Evolutionary conservation across 2,888 invertebrate species (phyloP).

Genomic region (Xylocampa areola): DNA sequence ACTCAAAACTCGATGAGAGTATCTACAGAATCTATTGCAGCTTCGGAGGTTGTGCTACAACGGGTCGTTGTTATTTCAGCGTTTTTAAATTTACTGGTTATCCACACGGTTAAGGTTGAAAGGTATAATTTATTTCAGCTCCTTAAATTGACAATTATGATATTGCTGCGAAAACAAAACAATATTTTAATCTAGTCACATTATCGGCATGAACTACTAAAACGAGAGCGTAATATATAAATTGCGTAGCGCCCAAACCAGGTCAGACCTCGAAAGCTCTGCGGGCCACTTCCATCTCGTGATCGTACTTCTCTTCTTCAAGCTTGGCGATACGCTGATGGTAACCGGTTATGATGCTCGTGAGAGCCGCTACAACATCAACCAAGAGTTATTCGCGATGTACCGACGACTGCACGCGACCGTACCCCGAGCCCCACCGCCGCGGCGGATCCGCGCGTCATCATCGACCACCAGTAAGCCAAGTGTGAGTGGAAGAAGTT

Average conservation of each 20-base stretch:
- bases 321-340: constrained; percentile 95
- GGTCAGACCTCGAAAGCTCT: constrained; percentile 98
- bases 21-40: constrained; percentile 81
- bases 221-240: constrained; percentile 80
- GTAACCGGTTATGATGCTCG: constrained; percentile 93
- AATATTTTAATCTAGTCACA: constrained; percentile 84
- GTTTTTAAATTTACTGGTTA: constrained; percentile 82
- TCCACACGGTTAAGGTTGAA: constrained; percentile 86
- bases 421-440: constrained; percentile 56
- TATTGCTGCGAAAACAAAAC: constrained; percentile 87
- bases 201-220: constrained; percentile 86
- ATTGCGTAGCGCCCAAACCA: constrained; percentile 81
- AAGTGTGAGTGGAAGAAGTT: constrained; percentile 79
- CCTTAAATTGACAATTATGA: constrained; percentile 78
- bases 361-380: constrained; percentile 91
- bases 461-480: constrained; percentile 76
- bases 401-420: constrained; percentile 33
- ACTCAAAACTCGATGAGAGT: constrained; percentile 77
- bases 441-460: constrained; percentile 58
- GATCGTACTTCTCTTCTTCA: constrained; percentile 98
- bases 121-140: constrained; percentile 81
- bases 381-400: constrained; percentile 78
- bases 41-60: constrained; percentile 77
- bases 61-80: constrained; percentile 87
- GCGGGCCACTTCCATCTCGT: constrained; percentile 98